phyloP scores from a whole-genome alignment of 2,797 vertebrate species.

The Sciurus carolinensis region DNA sequence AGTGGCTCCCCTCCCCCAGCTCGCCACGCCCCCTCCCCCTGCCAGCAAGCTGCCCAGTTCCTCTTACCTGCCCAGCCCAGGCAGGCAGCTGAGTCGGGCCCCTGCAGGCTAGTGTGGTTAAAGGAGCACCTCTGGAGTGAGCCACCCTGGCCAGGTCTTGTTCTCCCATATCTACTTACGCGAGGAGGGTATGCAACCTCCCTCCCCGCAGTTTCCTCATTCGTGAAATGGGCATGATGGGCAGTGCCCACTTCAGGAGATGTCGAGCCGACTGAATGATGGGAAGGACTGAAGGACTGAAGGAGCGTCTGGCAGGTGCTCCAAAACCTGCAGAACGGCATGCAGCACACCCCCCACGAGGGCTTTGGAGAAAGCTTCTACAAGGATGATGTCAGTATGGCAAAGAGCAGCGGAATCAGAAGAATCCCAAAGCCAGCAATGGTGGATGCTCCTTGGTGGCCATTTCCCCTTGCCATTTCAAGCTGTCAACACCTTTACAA shows the following conservation, averaged over 20 bases:
- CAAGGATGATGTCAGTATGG: background rate
- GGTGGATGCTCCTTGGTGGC: background rate
- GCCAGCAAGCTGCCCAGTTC: background rate
- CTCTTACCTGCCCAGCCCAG: background rate
- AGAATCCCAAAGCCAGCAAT: background rate
- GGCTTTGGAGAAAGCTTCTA: background rate
- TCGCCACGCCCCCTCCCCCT: background rate
- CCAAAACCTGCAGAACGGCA: background rate
- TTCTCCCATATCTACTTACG: background rate
- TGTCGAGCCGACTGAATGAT: background rate
- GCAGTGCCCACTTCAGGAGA: background rate
- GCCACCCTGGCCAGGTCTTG: background rate
- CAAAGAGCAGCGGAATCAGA: background rate
- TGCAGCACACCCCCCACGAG: background rate
- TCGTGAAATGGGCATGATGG: background rate
- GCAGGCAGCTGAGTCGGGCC: background rate
- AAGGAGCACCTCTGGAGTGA: background rate
- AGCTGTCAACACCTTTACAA: background rate
- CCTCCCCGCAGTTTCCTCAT: background rate
- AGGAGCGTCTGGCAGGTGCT: background rate
- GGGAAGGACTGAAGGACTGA: background rate
- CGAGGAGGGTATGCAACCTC: background rate
- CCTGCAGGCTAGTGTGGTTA: background rate
- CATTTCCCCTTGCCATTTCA: background rate
- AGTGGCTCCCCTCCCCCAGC: rapidly evolving